A percentile compares a stretch with the other conserved stretches of the same genome.
phyloP scores from a whole-genome alignment of 2,888 invertebrate species.

The Iselma pallidipennis region DNA sequence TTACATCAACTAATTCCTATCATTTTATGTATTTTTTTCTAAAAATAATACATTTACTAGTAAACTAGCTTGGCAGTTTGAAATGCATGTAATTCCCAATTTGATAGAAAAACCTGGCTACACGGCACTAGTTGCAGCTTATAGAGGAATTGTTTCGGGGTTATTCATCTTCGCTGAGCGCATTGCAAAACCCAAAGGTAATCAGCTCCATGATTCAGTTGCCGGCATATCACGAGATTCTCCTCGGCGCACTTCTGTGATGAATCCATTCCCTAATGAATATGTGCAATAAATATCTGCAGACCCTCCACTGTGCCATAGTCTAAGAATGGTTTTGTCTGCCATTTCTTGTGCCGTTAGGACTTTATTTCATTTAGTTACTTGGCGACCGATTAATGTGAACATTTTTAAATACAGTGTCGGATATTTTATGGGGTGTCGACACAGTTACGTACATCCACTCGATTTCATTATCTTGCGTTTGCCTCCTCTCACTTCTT shows the following conservation, averaged over 20 bases:
- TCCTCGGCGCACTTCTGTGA: slow-evolving; percentile 42
- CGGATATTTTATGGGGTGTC: slow-evolving; percentile 49
- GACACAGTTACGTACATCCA: slow-evolving; percentile 45
- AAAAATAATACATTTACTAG: neutral
- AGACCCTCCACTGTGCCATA: slow-evolving; percentile 22
- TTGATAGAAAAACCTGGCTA: slow-evolving; percentile 2
- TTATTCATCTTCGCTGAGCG: slow-evolving; percentile 30
- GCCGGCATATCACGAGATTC: slow-evolving; percentile 34
- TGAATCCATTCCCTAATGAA: slow-evolving; percentile 52
- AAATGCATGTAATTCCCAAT: slow-evolving; percentile 11
- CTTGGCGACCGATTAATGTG: slow-evolving; percentile 51
- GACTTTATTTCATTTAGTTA: slow-evolving; percentile 47
- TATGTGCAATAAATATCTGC: slow-evolving; percentile 50
- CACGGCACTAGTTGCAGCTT: slow-evolving; percentile 6
- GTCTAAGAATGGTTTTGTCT: neutral
- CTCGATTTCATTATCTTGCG: slow-evolving; percentile 40
- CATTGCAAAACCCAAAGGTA: slow-evolving; percentile 39
- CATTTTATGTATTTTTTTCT: neutral
- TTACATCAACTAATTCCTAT: neutral
- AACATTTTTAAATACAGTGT: slow-evolving; percentile 48
- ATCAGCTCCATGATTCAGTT: slow-evolving; percentile 44
- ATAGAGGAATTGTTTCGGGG: slow-evolving; percentile 31
- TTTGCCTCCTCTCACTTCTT: slow-evolving; percentile 18
- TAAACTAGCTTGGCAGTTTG: neutral
- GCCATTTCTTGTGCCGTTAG: slow-evolving; percentile 18